Percentiles rank a stretch among this genome's conserved stretches.
These are phyloP conservation scores for Stigmatopora nigra DNA, from an alignment of 2,113 vertebrate species.

Conservation along the genomic window DNA sequence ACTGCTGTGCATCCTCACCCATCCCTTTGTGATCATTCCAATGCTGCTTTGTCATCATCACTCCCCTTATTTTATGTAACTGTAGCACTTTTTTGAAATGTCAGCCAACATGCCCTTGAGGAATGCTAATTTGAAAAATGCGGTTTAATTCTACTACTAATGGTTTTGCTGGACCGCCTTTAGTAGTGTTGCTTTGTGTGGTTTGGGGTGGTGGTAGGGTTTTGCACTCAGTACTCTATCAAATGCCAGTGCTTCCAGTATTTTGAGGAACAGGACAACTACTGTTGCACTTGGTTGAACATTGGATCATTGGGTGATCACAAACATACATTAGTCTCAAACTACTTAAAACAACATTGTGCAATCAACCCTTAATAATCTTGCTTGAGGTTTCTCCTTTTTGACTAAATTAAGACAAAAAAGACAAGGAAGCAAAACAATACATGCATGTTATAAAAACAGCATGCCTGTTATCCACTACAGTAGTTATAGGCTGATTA, in stretches of 20 bases:
- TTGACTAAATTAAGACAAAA: background rate
- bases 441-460: background rate
- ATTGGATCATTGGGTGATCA: too few relatives aligned
- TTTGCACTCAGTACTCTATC: background rate
- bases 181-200: conserved; percentile 16
- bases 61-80: conserved; percentile 30
- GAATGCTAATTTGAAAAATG: conserved; percentile 40
- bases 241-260: too few relatives aligned
- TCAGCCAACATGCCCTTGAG: conserved; percentile 39
- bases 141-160: conserved; percentile 43
- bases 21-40: conserved; percentile 18
- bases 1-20: conserved; percentile 12
- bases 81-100: conserved; percentile 25
- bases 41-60: background rate
- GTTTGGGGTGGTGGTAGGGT: conserved; percentile 1
- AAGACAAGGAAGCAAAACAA: background rate
- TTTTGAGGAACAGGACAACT: too few relatives aligned
- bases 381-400: too few relatives aligned
- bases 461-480: background rate
- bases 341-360: too few relatives aligned
- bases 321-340: too few relatives aligned
- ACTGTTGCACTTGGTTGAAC: too few relatives aligned
- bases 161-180: conserved; percentile 31
- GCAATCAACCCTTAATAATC: too few relatives aligned
- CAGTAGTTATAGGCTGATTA: background rate